phyloP scores from a whole-genome alignment of 2,113 vertebrate species.

The Pogona vitticeps region DNA sequence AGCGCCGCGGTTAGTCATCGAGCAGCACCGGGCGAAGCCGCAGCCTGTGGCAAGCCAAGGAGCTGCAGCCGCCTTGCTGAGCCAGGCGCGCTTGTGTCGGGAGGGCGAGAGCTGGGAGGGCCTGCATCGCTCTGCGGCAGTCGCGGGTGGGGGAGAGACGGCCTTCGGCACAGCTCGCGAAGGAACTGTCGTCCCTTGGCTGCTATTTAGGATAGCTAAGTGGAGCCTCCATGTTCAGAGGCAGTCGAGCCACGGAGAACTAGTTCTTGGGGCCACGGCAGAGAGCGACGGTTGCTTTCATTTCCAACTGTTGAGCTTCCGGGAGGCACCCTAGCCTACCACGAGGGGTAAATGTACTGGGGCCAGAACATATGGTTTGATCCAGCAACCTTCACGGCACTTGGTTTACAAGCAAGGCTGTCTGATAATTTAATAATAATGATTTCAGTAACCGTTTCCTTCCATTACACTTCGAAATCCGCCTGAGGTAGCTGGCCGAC shows the following conservation, averaged over 20 bases:
- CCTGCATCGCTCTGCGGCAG: neutral
- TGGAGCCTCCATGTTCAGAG: constrained; percentile 1
- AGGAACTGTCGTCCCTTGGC: too few species aligned
- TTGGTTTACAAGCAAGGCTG: neutral
- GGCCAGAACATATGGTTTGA: neutral
- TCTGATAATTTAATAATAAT: neutral
- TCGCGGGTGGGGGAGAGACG: neutral
- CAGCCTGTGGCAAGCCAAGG: neutral
- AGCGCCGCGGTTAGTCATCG: neutral
- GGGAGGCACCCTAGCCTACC: neutral
- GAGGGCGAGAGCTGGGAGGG: neutral
- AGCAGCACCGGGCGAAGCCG: neutral
- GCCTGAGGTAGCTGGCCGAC: too few species aligned
- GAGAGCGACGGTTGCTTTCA: neutral
- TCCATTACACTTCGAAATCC: too few species aligned
- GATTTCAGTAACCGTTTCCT: too few species aligned
- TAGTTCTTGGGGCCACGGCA: too few species aligned
- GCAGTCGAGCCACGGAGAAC: too few species aligned
- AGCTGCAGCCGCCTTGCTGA: neutral
- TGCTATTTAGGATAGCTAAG: neutral
- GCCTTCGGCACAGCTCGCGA: too few species aligned
- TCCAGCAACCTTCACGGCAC: neutral
- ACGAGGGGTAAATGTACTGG: too few species aligned
- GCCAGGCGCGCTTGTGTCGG: neutral
- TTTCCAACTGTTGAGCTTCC: neutral